A percentile compares a stretch with the other conserved stretches of the same genome.
Evolutionary conservation across 2,113 vertebrate genomes (phyloP).

Genomic region (Xyrauchen texanus): DNA sequence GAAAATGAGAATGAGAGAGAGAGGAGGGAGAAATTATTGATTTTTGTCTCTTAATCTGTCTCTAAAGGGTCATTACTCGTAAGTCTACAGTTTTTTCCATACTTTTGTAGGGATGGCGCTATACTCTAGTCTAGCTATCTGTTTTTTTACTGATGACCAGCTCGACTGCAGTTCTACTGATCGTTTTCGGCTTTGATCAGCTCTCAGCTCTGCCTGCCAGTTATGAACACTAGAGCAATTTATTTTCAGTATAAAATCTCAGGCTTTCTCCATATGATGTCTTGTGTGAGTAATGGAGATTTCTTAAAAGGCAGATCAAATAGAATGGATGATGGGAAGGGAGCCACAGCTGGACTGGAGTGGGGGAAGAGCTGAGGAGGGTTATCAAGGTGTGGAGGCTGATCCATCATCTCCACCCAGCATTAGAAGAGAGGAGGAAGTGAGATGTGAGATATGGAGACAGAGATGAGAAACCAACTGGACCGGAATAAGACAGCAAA

Average conservation of each 20-base stretch:
- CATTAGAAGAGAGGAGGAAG: background rate
- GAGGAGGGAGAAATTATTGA: too few species aligned
- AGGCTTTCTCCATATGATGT: background rate
- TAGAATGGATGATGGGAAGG: constrained; percentile 43
- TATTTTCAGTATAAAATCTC: background rate
- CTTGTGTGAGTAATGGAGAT: constrained; percentile 8
- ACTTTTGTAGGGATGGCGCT: too few species aligned
- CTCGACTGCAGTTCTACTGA: background rate
- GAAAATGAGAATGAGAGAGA: too few species aligned
- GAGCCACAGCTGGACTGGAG: constrained; percentile 23
- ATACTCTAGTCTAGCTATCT: background rate
- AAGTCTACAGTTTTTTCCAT: too few species aligned
- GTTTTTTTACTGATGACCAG: background rate
- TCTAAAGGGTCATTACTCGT: too few species aligned
- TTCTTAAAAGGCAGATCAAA: constrained; percentile 38
- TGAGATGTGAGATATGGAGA: background rate
- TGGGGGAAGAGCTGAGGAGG: constrained; percentile 11
- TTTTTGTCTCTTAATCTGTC: too few species aligned
- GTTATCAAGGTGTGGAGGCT: constrained; percentile 49
- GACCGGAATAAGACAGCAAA: background rate
- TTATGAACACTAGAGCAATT: background rate
- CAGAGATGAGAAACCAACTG: background rate
- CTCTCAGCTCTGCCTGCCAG: background rate
- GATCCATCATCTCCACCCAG: constrained; percentile 47
- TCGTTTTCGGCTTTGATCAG: background rate